Evolutionary conservation across 1,140 invertebrate genomes (phyloP), one percentile per base, ranked within the genome.

Genomic region (Anastrepha obliqua): DNA sequence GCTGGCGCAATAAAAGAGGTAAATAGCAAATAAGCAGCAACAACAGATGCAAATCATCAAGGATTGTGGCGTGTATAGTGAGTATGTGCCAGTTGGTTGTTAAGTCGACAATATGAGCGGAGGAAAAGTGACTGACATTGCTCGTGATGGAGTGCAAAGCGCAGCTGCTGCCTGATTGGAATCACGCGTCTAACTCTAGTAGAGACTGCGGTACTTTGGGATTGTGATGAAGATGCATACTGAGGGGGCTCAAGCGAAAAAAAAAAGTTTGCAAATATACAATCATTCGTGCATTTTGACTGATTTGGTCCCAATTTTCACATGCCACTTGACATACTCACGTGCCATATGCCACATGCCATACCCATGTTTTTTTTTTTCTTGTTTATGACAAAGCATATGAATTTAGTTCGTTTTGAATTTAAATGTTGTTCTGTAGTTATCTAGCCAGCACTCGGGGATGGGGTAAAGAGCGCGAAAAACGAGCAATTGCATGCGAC

Each of bases 291-390:
- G 7, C 47, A 7, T 58, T 47, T 58, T 81, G 74, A 55, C 74
- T 20, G 74, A 55, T 81, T 81, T 44, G 74, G n/a, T 81, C 42
- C 74, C 20, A 29, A 81, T 42, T 55, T 81, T 29, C 74, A 81
- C 74, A 81, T 81, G 74, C 74, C 74, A 81, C 74, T 81, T 81
- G 74, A 81, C 74, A 81, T 81, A 81, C 47, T 55, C 51, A 55
- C 74, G 47, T 81, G n/a, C 47, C 51, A 81, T 47, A 58, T 81
- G 47, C 20, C 7, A n/a, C 74, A 58, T 67, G 47, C 17, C 42
- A 78, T 17, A 78, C 47, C 1, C 47, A 42, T 70, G 29, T 17
- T 47, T 74, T 42, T 78, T n/a, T 17, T 62, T 62, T 62, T 62
- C 11, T 70, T 13, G 8, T 67, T 9, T 74, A 6, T n/a, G 42